phyloP scores from a whole-genome alignment of 1,140 invertebrate species.

The Chymomyza costata region DNA sequence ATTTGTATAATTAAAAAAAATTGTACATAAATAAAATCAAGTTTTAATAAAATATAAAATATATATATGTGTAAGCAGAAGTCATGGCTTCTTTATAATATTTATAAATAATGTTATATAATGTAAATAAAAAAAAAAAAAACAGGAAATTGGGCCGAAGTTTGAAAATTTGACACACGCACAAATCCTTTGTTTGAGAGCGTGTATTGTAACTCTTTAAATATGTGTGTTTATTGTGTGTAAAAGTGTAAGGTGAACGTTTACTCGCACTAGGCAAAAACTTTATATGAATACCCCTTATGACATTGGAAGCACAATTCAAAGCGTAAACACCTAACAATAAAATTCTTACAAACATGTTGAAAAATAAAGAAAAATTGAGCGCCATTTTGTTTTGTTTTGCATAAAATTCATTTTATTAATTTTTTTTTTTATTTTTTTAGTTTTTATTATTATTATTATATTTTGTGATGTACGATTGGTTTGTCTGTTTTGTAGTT shows the following conservation, averaged over 20 bases:
- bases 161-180: conserved; percentile 54
- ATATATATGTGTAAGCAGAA: conserved; percentile 27
- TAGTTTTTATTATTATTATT: conserved; percentile 43
- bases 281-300: conserved; percentile 52
- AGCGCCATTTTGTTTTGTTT: conserved; percentile 57
- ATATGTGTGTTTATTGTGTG: conserved; percentile 15
- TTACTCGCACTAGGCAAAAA: no score
- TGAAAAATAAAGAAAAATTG: conserved; percentile 54
- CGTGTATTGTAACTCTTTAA: conserved; percentile 25
- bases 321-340: conserved; percentile 38
- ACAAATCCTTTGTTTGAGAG: conserved; percentile 10
- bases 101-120: conserved; percentile 25
- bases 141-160: conserved; percentile 75
- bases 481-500: conserved; percentile 22
- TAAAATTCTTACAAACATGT: conserved; percentile 30
- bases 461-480: no score
- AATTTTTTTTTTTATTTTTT: conserved; percentile 17
- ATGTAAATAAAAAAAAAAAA: conserved; percentile 56
- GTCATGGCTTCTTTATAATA: no score
- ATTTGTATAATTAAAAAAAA: no score
- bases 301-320: conserved; percentile 73
- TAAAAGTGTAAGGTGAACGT: no score
- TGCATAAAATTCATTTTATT: conserved; percentile 66
- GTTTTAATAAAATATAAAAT: conserved; percentile 26
- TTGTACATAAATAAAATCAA: conserved; percentile 12